A percentile compares a stretch with the other conserved stretches of the same genome.
Conservation (phyloP, 2,888 invertebrate genomes). For the Diplazon laetatorius region DNA sequence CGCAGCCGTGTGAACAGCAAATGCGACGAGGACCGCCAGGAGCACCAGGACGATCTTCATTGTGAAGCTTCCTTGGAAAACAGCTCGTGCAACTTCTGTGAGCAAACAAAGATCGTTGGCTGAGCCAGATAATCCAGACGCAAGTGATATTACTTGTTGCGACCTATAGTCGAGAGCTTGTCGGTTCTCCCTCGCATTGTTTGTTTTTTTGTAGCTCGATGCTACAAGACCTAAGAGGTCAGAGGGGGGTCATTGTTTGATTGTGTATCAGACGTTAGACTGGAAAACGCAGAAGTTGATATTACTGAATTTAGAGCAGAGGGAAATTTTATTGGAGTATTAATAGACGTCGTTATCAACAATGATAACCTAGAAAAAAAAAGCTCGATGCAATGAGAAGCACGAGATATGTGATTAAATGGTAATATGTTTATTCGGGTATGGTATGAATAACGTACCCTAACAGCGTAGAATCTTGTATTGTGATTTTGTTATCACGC, state of each 20-base stretch:
- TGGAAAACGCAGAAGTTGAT: neutral
- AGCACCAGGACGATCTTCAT: conserved; percentile 37
- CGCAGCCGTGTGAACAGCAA: conserved; percentile 52
- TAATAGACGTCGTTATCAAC: neutral
- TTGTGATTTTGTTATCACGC: no score
- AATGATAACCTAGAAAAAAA: neutral
- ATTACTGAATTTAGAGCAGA: neutral
- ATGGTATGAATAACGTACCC: no score
- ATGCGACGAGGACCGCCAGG: conserved; percentile 25
- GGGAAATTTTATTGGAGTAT: neutral
- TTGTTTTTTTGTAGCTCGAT: neutral
- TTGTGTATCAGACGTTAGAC: neutral
- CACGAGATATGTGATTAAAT: no score
- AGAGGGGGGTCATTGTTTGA: neutral
- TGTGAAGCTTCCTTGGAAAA: neutral
- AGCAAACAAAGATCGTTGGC: neutral
- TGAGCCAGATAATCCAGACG: neutral
- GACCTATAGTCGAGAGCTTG: neutral
- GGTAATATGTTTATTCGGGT: no score
- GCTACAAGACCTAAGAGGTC: neutral
- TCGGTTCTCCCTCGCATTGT: neutral
- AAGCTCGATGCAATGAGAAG: no score
- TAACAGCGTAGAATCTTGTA: no score
- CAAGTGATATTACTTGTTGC: neutral
- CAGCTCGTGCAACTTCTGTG: neutral